These are phyloP conservation scores for Papilio dardanus DNA, from an alignment of 1,140 invertebrate species.

Conservation along the genomic window DNA sequence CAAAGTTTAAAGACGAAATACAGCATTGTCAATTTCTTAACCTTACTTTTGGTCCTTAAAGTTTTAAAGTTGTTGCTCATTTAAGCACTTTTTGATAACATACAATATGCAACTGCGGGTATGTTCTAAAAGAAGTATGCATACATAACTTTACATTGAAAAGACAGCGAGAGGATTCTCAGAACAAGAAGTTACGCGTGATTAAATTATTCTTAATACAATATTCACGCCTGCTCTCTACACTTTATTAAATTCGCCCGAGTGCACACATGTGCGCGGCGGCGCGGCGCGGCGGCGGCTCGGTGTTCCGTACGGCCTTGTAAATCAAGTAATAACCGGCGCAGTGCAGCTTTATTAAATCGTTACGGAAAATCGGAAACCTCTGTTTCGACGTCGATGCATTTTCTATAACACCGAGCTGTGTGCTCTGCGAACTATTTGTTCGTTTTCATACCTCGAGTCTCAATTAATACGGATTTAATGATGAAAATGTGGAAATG, in stretches of 20 bases:
- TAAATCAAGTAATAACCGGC: constrained; percentile 71
- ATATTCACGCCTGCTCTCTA: constrained; percentile 54
- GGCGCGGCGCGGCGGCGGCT: no score
- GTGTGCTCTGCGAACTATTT: constrained; percentile 35
- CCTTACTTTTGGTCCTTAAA: no score
- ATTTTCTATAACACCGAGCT: constrained; percentile 49
- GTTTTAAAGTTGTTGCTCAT: no score
- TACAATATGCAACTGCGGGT: neutral
- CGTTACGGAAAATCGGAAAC: constrained; percentile 57
- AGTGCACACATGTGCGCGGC: constrained; percentile 61
- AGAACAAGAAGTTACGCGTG: constrained; percentile 37
- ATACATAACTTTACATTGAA: constrained; percentile 19
- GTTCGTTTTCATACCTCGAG: constrained; percentile 33
- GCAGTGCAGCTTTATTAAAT: constrained; percentile 65
- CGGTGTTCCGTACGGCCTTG: constrained; percentile 63
- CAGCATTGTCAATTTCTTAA: no score
- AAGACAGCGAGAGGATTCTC: constrained; percentile 28
- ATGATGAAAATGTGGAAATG: constrained; percentile 11
- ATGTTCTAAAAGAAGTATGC: neutral
- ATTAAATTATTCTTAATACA: constrained; percentile 45
- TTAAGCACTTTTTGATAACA: neutral
- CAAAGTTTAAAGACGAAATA: no score
- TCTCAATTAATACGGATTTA: constrained; percentile 34
- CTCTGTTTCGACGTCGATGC: constrained; percentile 49
- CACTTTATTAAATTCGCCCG: constrained; percentile 60